Conservation (phyloP, 2,113 vertebrate genomes). For the Antechinus stuartii region DNA sequence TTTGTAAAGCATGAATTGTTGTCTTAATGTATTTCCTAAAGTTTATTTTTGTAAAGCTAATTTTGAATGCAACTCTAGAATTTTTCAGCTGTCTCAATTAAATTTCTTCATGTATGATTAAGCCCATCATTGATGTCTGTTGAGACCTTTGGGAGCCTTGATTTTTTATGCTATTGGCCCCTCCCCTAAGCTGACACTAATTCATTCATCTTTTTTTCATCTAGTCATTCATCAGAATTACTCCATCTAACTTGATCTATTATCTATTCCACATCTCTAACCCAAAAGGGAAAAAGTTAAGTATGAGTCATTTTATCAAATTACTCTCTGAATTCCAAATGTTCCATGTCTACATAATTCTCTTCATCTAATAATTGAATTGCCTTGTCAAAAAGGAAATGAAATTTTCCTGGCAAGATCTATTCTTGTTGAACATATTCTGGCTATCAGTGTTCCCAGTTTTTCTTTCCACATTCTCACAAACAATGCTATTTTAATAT, state of each 20-base stretch:
- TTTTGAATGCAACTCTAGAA: background rate
- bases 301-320: too few species aligned
- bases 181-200: too few species aligned
- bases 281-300: too few species aligned
- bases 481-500: background rate
- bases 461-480: background rate
- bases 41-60: background rate
- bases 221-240: too few species aligned
- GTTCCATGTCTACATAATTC: too few species aligned
- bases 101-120: background rate
- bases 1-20: background rate
- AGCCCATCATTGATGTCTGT: background rate
- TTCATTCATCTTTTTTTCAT: too few species aligned
- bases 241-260: too few species aligned
- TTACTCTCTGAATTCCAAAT: too few species aligned
- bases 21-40: background rate
- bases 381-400: too few species aligned
- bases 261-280: too few species aligned
- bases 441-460: background rate
- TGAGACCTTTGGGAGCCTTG: background rate
- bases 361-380: too few species aligned
- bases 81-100: background rate
- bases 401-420: background rate
- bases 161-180: too few species aligned
- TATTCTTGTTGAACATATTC: background rate